Percentiles rank a stretch among this genome's conserved stretches.
Evolutionary conservation across 2,888 invertebrate genomes (phyloP).

Genomic region (Anoncus sp.): DNA sequence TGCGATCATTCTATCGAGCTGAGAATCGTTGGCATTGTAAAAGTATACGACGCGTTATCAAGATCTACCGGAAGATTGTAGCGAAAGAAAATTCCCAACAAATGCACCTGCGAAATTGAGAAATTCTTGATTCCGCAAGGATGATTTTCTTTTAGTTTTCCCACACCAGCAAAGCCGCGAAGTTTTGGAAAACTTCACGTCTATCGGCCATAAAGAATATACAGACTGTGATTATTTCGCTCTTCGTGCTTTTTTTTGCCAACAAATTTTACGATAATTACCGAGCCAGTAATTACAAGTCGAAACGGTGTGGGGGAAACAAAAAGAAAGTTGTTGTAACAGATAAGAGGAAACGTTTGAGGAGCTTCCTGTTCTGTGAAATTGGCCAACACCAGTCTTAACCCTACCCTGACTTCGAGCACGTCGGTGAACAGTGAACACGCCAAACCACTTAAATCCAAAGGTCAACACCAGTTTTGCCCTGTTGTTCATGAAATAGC

Average conservation of each 20-base stretch:
- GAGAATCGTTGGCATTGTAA: constrained; percentile 31
- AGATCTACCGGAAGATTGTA: neutral
- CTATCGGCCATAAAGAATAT: neutral
- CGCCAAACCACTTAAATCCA: constrained; percentile 4
- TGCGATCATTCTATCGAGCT: constrained; percentile 25
- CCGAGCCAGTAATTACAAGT: constrained; percentile 38
- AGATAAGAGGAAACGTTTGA: constrained; percentile 35
- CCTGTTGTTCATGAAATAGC: constrained; percentile 22
- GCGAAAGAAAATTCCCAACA: constrained; percentile 30
- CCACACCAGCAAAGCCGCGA: neutral
- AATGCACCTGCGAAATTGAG: constrained; percentile 30
- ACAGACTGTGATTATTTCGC: neutral
- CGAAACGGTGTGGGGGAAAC: neutral
- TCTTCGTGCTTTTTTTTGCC: constrained; percentile 26
- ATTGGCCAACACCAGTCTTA: neutral
- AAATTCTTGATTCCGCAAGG: constrained; percentile 23
- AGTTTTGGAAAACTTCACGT: neutral
- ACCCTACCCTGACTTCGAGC: no score
- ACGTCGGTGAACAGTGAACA: no score
- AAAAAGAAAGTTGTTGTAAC: constrained; percentile 33
- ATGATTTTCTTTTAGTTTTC: constrained; percentile 29
- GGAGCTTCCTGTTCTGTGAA: neutral
- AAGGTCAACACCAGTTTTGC: constrained; percentile 13
- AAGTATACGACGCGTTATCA: constrained; percentile 7
- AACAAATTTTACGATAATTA: constrained; percentile 40